Percentiles rank a stretch among this genome's conserved stretches.
These are phyloP conservation scores for Colius striatus DNA, from an alignment of 2,113 vertebrate species.

Conservation along the genomic window DNA sequence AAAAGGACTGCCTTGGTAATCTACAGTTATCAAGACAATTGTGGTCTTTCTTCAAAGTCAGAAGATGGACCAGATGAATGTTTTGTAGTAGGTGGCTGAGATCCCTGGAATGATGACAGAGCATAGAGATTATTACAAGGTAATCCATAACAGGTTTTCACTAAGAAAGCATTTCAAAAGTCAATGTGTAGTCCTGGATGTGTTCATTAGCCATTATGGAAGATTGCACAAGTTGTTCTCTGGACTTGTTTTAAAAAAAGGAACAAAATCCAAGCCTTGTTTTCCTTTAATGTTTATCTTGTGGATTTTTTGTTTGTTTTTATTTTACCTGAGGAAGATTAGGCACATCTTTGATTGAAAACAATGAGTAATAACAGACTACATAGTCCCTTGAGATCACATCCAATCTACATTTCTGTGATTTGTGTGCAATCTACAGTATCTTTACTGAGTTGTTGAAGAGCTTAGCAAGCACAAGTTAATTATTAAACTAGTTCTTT, in stretches of 20 bases:
- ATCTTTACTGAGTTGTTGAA: not conserved
- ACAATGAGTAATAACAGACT: not conserved
- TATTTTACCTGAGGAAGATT: not conserved
- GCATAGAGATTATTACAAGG: not conserved
- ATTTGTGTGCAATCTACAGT: not conserved
- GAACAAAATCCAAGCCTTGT: not conserved
- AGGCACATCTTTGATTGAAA: slow-evolving; percentile 23
- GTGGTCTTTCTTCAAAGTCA: not conserved
- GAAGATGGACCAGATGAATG: not conserved
- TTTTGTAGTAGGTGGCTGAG: not conserved
- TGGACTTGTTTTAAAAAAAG: not conserved
- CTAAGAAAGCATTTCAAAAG: not conserved
- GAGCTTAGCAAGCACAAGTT: slow-evolving; percentile 6
- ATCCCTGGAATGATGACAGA: not conserved
- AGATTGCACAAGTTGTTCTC: not conserved
- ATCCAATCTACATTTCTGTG: not conserved
- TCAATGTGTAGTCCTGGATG: not conserved
- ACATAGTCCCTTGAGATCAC: not conserved
- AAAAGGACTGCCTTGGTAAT: not conserved
- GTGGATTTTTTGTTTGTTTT: not conserved
- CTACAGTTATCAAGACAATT: not conserved
- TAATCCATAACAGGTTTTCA: not conserved
- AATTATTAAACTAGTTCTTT: slow-evolving; percentile 38
- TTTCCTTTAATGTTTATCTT: not conserved
- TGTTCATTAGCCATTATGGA: not conserved